A percentile compares a stretch with the other conserved stretches of the same genome.
Evolutionary conservation across 2,888 invertebrate genomes (phyloP).

Genomic region (Lymantria monacha): DNA sequence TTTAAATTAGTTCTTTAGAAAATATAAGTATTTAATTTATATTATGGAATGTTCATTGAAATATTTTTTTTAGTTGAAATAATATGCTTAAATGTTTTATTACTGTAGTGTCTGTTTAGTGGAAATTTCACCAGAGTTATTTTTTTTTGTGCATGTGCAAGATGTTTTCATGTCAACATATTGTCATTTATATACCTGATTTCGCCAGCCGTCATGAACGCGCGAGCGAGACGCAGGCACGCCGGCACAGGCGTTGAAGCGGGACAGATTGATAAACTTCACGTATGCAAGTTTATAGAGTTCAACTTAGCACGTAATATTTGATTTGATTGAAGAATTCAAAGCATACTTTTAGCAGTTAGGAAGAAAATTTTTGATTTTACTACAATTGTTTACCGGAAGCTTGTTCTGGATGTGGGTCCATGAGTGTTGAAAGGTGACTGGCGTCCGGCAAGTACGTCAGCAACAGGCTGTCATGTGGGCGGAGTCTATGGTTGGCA

Average conservation of each 20-base stretch:
- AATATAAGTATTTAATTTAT: too few relatives aligned
- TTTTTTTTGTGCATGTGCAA: too few relatives aligned
- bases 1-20: too few relatives aligned
- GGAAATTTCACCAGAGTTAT: too few relatives aligned
- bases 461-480: constrained; percentile 75
- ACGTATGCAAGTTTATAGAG: constrained; percentile 42
- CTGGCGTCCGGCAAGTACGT: constrained; percentile 62
- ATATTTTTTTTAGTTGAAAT: too few relatives aligned
- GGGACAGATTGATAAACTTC: constrained; percentile 42
- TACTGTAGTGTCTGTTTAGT: too few relatives aligned
- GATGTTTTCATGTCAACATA: constrained; percentile 32
- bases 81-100: too few relatives aligned
- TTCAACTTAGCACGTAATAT: constrained; percentile 30
- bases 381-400: constrained; percentile 22
- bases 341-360: constrained; percentile 17
- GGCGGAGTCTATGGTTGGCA: constrained; percentile 60
- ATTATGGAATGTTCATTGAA: too few relatives aligned
- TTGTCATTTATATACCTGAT: constrained; percentile 59
- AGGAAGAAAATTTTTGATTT: constrained; percentile 18
- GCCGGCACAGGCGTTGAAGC: constrained; percentile 43
- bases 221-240: constrained; percentile 51
- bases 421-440: constrained; percentile 44
- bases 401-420: constrained; percentile 52
- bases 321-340: constrained; percentile 18
- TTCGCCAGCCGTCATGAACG: constrained; percentile 58